phyloP scores from a whole-genome alignment of 2,888 invertebrate genomes.

The Ashinkailepas kermadecensis region DNA sequence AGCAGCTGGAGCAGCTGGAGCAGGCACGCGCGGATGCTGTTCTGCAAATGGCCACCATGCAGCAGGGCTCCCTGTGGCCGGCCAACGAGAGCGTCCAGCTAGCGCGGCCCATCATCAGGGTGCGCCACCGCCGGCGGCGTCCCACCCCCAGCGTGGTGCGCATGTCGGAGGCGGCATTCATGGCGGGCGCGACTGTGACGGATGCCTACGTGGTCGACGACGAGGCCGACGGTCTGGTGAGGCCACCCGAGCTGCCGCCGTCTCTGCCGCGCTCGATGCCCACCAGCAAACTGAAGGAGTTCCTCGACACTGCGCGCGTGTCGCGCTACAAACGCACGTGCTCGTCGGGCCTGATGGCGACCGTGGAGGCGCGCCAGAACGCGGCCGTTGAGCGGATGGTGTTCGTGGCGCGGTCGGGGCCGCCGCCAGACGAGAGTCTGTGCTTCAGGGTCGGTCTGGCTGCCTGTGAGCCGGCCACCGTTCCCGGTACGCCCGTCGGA shows the following conservation, averaged over 20 bases:
- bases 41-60: not conserved
- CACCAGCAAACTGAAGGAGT: not conserved
- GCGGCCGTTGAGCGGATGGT: not conserved
- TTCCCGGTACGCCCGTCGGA: not conserved
- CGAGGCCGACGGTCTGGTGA: not conserved
- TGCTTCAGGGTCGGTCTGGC: no score
- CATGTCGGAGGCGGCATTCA: not conserved
- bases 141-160: not conserved
- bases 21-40: not conserved
- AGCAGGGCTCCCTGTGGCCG: not conserved
- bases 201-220: not conserved
- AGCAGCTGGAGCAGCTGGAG: no score
- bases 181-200: not conserved
- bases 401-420: not conserved
- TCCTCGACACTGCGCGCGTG: not conserved
- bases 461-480: no score
- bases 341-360: not conserved
- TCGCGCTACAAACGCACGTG: not conserved
- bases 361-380: not conserved
- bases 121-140: not conserved
- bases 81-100: no score
- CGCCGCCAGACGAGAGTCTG: no score
- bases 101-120: not conserved
- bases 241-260: not conserved
- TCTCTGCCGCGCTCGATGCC: not conserved